Base-by-base conservation (phyloP, 2,113 vertebrate genomes). In the Xenopus borealis region DNA sequence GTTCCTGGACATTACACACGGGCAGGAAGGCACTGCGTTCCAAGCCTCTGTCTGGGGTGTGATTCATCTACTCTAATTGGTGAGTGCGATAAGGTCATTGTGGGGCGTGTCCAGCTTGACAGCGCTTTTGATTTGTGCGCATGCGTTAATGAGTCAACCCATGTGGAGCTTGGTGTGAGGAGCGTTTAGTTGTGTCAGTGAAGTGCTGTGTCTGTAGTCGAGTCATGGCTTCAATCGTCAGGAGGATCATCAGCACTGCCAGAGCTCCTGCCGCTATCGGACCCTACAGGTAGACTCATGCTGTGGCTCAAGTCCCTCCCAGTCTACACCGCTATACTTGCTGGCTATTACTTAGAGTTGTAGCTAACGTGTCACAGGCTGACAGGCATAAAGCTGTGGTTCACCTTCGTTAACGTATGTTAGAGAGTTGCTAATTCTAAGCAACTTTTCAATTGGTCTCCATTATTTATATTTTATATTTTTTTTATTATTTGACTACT, bases 211-310 rank as follows among this genome's bases (percentile, higher is more conserved):
- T 12, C n/a, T 3, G 47, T 14, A 19, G 50, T 3, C 16, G 1
- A 1, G 3, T 27, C 23, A 96, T 97, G 94, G 79, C 90, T 2
- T 79, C 90, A 1, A 12, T 95, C 0, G 81, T 95, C 27, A 92
- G 86, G 85, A 94, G 80, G 59, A 91, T 96, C 23, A 89, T 96
- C 75, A 88, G 72, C 79, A 91, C 89, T 0, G 3, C 87, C 0
- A 93, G 87, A 52, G 92, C 91, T 8, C 93, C 93, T 0, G 85
- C 82, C 62, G 86, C 93, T 0, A 75, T 94, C 66, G 94, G 93
- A 3, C 90, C 93, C 1, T 97, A 95, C 88, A 96, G 95, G 95
- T 95, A 89, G 79, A 1, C 23, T 16, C 33, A 40, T 40, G 33
- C 23, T 27, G 23, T 2, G 1, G 23, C 23, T 27, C 23, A 27